Base-by-base conservation (phyloP, 2,797 vertebrate genomes). In the Microchirus variegatus region DNA sequence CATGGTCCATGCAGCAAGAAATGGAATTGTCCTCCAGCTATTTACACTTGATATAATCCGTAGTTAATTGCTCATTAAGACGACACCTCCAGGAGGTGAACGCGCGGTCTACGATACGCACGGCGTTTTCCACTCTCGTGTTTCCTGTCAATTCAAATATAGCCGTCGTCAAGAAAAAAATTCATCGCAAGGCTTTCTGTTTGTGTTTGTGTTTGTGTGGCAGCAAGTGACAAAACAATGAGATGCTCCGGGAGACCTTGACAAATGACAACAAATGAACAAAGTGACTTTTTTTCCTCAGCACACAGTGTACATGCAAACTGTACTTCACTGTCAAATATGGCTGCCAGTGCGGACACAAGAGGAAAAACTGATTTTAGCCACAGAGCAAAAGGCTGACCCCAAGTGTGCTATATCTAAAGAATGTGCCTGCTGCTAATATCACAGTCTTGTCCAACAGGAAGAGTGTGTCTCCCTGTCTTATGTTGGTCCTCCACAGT, bases 11-110 rank as follows among this genome's bases (percentile, higher is more conserved):
- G 31, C 31, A 31, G 31, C 31, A 31, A 31, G 36, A 60, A 65
- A 55, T 40, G 41, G 38, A 68, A 58, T 74, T 67, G 9, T 53
- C 63, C 59, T 56, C 47, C 59, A 48, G 43, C 44, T 50, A 48
- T 76, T 65, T 71, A 22, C 41, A 53, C 53, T 45, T 45, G 10
- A 50, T 65, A 51, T 70, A 61, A 73, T 67, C 59, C 15, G 18
- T 46, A 36, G 54, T 64, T 18, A 77, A 86, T 79, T 72, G 75
- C 15, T 59, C 54, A 60, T 10, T 49, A 6, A 15, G 53, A 42
- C 8, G 14, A 59, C 22, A 47, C 31, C 31, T 31, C 48, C 35
- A 43, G 15, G 16, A 42, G 19, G 48, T 65, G 45, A 44, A 44
- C 48, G 26, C 38, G 44, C 44, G 54, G 53, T 36, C 49, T 40